Base-by-base conservation (phyloP, 2,797 vertebrate genomes). In the Cirrhinus mrigala region DNA sequence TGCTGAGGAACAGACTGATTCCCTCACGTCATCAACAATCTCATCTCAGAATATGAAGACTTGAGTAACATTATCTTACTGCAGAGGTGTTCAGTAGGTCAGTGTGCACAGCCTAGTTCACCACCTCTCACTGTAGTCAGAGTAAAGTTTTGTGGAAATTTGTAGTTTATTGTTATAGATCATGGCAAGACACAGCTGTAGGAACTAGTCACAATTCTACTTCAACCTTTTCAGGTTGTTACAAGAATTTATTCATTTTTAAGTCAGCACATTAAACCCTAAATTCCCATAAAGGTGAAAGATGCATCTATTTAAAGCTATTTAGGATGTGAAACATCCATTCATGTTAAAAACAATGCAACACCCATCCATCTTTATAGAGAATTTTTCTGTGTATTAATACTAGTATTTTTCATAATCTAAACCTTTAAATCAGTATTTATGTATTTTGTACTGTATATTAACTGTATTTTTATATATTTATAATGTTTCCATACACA, bases 361-460 rank as follows among this genome's bases (percentile, higher is more conserved):
- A 70, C 8, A 56, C 22, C 14, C 64, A 69, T 7, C 22, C 48
- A 69, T 70, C n/a, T 37, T 71, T 58, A 79, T 14, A 29, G 8
- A 58, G 14, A 81, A 71, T 24, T 27, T 27, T 7, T 37, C 10
- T 52, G 27, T 81, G 60, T 81, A 70, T 52, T 37, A 81, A 54
- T 69, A 24, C 24, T 27, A 62, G 37, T 62, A 62, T 3, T 27
- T n/a, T 27, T 58, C 11, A 24, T 27, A 27, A 22, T 54, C 8
- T 75, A 46, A 76, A 46, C n/a, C 11, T 70, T 71, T 78, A 22
- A 56, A 37, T 82, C 48, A 24, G 46, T 86, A 82, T 78, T 60
- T 84, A 71, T 56, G 58, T 68, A 73, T 78, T 87, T 87, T 84
- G 29, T 86, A 84, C 48, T 81, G 62, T 81, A 80, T 78, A 14